phyloP scores from a whole-genome alignment of 2,113 vertebrate species.

The Lethenteron reissneri region DNA sequence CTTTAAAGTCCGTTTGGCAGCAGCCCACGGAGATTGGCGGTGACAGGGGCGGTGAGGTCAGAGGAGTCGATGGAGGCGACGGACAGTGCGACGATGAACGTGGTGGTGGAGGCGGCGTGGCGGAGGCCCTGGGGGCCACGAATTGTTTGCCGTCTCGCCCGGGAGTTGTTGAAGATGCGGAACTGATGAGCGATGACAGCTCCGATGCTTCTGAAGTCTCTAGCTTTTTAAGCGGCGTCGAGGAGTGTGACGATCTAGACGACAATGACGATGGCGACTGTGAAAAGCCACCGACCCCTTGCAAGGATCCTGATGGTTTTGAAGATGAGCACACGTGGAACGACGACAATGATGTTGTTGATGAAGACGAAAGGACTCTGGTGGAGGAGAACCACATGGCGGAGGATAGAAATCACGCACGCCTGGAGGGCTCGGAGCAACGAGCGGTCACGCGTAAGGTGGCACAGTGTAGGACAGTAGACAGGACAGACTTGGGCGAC shows the following conservation, averaged over 20 bases:
- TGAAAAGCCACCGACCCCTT: neutral
- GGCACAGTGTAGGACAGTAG: neutral
- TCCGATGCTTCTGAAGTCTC: neutral
- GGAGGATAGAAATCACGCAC: neutral
- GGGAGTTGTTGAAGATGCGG: neutral
- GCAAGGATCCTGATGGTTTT: neutral
- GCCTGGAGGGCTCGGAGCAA: neutral
- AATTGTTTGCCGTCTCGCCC: neutral
- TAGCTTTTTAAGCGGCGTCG: neutral
- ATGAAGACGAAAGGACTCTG: neutral
- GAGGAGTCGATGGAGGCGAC: too few species aligned
- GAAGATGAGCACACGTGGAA: constrained; percentile 2
- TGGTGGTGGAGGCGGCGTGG: too few species aligned
- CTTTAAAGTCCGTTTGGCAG: too few species aligned
- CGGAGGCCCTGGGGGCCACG: neutral
- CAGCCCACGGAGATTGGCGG: too few species aligned
- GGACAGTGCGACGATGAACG: too few species aligned
- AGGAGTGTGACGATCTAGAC: neutral
- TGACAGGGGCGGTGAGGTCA: too few species aligned
- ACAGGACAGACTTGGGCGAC: neutral
- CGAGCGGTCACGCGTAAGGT: neutral
- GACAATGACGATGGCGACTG: neutral
- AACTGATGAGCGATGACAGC: neutral
- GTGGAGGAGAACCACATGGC: neutral
- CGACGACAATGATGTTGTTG: neutral